Evolutionary conservation across 2,888 invertebrate species (phyloP), one percentile per base, ranked within the genome.

Genomic region (Stenodera caucasica): DNA sequence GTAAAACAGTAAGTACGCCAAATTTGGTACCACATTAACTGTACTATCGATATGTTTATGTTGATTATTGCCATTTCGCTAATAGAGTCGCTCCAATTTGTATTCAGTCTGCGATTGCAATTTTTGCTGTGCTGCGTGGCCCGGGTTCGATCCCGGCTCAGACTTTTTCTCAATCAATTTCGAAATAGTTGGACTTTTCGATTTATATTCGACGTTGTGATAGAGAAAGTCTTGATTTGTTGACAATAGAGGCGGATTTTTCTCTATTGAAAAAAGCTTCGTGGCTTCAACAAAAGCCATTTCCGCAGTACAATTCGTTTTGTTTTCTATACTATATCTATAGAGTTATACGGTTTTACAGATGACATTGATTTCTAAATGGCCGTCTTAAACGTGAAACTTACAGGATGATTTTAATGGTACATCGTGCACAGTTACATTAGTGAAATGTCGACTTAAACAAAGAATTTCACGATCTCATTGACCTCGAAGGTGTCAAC

Each of bases 401-500:
- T 49, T 12, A 30, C 23, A 49, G 53, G 50, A 54, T 49, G 61
- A 54, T 55, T 58, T 61, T 58, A 61, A 58, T 58, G 61, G 58
- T 54, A 55, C 61, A 55, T 61, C 61, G 61, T 61, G 61, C 58
- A 58, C 58, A 49, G 54, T 61, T 55, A 55, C 52, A 45, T 45
- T 45, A 55, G 61, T 55, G 61, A 61, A 61, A 61, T 58, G 53
- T 45, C 58, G 40, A 57, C 57, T 18, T 11, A 50, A 53, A 57
- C 50, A 58, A 50, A 61, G 55, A 66, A 59, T 64, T 66, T 64
- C 64, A 66, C 66, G 64, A 66, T 62, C 58, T 60, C 56, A 58
- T 56, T 66, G 66, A 66, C 66, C 66, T 58, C 61, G 26, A 58
- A n/a, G 66, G 60, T 62, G 66, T 60, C 66, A 64, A 62, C 64